Conservation (phyloP, 2,888 invertebrate genomes). For the Platycheirus albimanus region DNA sequence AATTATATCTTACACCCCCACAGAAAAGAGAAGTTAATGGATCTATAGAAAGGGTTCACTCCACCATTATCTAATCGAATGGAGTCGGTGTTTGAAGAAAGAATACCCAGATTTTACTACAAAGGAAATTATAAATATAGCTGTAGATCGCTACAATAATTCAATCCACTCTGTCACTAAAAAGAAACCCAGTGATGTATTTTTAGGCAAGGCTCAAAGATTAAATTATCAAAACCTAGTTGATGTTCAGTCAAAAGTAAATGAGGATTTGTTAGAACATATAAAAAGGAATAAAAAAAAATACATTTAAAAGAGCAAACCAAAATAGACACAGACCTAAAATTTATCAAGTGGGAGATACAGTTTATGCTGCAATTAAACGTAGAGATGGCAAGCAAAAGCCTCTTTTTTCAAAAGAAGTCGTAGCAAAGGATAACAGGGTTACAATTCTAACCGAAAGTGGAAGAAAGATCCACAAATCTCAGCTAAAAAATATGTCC, state of each 20-base stretch:
- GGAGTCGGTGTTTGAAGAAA: neutral
- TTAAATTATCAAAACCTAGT: neutral
- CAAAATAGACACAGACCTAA: too few species aligned
- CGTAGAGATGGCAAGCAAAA: neutral
- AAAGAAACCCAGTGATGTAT: neutral
- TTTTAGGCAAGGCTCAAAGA: neutral
- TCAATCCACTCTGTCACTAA: neutral
- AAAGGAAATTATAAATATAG: too few species aligned
- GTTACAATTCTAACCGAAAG: neutral
- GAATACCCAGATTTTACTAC: neutral
- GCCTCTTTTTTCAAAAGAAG: neutral
- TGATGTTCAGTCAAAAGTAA: neutral
- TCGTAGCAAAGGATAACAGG: neutral
- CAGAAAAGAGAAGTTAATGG: neutral
- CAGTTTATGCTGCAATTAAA: neutral
- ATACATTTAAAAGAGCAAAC: too few species aligned
- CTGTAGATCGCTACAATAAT: too few species aligned
- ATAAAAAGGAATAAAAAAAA: too few species aligned
- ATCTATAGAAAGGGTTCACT: neutral
- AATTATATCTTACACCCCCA: neutral
- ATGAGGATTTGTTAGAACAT: too few species aligned
- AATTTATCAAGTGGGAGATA: too few species aligned
- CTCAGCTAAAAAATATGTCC: too few species aligned
- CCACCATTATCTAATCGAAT: neutral
- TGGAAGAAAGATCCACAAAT: too few species aligned